Evolutionary conservation across 2,797 vertebrate species (phyloP), one percentile per base, ranked within the genome.

Genomic region (Lemur catta): DNA sequence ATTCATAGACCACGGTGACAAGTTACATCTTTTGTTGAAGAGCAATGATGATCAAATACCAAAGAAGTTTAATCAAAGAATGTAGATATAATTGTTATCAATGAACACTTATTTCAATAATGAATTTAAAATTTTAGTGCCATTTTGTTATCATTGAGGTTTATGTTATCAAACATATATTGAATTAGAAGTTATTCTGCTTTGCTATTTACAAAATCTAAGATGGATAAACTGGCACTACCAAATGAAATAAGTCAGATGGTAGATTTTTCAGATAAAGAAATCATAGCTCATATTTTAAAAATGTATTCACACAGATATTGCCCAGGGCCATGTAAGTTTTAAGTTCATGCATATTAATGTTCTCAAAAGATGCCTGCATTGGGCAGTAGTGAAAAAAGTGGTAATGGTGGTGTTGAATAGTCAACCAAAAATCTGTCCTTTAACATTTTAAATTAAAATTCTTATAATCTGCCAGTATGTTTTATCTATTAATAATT

Each of bases 201-300:
- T 76, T 95, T 93, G 24, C 13, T 74, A 30, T 92, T 75, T 95
- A 79, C 75, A 28, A 87, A 94, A 87, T 28, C n/a, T 4, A 18
- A 78, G 55, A 59, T 57, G 26, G 52, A 82, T 69, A 28, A 89
- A n/a, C 35, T 79, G 28, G 12, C 48, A 72, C 17, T 67, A 67
- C 6, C 8, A 46, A 86, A 75, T 26, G 59, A 75, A 75, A 71
- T 2, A 92, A 43, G 1, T 90, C 57, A 74, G 6, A 69, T 55
- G 20, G 41, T 28, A 69, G 14, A 57, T 59, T 63, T 18, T 90
- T n/a, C 6, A 90, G 24, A 79, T 63, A 67, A 93, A 69, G 15
- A 55, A 48, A n/a, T 59, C 2, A 69, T 55, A 89, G n/a, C 11
- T 57, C 9, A 63, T 43, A 57, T 59, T 67, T 89, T 65, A 38